Conservation (phyloP, 2,888 invertebrate species). For the Netelia inedita region DNA sequence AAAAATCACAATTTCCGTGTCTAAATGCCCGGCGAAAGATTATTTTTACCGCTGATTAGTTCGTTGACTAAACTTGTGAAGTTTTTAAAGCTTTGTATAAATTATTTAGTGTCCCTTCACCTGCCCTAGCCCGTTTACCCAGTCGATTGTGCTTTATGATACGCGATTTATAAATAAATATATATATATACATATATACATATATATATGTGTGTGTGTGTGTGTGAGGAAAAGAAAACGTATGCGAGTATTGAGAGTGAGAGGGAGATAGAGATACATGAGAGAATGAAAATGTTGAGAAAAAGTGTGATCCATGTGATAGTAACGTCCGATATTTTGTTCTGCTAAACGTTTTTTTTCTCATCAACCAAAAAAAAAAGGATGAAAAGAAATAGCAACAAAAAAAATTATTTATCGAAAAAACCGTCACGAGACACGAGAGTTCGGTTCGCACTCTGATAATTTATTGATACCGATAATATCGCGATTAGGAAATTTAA, state of each 20-base stretch:
- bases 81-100: conserved; percentile 71
- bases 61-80: conserved; percentile 73
- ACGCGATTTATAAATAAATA: conserved; percentile 36
- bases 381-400: conserved; percentile 38
- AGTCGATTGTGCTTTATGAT: conserved; percentile 24
- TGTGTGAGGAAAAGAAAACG: conserved; percentile 19
- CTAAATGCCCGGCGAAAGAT: conserved; percentile 80
- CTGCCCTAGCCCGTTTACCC: neutral
- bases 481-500: neutral
- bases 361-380: conserved; percentile 10
- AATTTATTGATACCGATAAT: conserved; percentile 38
- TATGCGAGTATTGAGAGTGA: conserved; percentile 33
- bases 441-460: conserved; percentile 32
- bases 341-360: conserved; percentile 35
- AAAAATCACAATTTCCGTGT: conserved; percentile 57
- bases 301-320: conserved; percentile 65
- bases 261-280: neutral
- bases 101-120: conserved; percentile 65
- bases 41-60: conserved; percentile 80
- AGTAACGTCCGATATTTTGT: conserved; percentile 58
- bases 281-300: conserved; percentile 47
- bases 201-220: conserved; percentile 32
- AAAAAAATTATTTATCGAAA: conserved; percentile 3
- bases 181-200: neutral
- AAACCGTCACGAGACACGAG: conserved; percentile 23